These are phyloP conservation scores for Hyposmocoma kahamanoa DNA, from an alignment of 1,140 invertebrate genomes.

Conservation along the genomic window DNA sequence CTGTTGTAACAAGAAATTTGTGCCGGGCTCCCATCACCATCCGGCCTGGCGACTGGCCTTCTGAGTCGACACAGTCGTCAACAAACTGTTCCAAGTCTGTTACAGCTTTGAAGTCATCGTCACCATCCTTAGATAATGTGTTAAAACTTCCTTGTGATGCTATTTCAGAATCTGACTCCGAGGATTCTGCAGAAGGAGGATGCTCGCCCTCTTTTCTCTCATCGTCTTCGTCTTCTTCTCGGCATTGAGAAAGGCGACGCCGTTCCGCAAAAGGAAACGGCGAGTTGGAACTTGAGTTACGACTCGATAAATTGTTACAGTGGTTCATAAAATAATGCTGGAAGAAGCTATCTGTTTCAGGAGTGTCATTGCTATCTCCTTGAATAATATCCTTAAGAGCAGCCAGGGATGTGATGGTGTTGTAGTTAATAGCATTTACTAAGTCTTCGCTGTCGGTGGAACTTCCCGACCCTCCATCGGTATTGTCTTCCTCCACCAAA, in stretches of 20 bases:
- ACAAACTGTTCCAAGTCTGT: no score
- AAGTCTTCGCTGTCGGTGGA: conserved; percentile 79
- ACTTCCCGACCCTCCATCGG: conserved; percentile 53
- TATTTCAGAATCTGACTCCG: conserved; percentile 22
- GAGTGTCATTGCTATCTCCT: conserved; percentile 74
- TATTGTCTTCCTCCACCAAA: conserved; percentile 25
- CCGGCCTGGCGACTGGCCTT: conserved; percentile 31
- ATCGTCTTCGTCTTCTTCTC: conserved; percentile 86
- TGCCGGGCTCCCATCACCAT: conserved; percentile 59
- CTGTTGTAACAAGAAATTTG: conserved; percentile 57
- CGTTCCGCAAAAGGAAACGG: conserved; percentile 76
- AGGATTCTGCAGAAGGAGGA: conserved; percentile 17
- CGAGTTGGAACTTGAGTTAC: conserved; percentile 70
- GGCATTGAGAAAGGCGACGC: conserved; percentile 85
- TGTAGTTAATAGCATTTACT: conserved; percentile 79
- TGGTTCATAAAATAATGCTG: conserved; percentile 84
- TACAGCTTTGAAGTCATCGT: conserved; percentile 12
- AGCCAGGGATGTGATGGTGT: conserved; percentile 79
- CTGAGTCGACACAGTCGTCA: not conserved
- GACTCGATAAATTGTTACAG: conserved; percentile 78
- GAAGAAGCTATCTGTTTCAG: conserved; percentile 80
- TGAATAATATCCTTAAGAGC: conserved; percentile 81
- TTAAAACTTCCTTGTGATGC: conserved; percentile 15
- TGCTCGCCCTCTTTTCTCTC: conserved; percentile 67
- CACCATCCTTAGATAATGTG: conserved; percentile 6